Base-by-base conservation (phyloP, 2,797 vertebrate genomes). In the Loriculus beryllinus region DNA sequence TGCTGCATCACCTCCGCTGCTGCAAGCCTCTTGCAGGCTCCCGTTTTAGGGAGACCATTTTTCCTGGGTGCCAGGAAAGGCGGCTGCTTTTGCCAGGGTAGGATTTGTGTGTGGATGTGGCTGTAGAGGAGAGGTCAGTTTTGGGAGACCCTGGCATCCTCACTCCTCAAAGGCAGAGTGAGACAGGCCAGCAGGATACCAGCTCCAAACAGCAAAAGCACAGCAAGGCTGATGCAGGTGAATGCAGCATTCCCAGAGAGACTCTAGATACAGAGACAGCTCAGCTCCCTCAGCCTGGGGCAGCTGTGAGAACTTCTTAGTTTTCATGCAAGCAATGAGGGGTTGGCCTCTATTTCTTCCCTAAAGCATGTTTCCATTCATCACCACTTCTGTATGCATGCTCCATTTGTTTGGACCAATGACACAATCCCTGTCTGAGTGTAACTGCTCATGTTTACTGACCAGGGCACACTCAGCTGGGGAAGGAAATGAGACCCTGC, bases 1-100 rank as follows among this genome's bases (percentile, higher is more conserved):
- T 88, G 88, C 82, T 94, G 67, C 81, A 86, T 88, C 80, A 90
- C 75, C 52, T 92, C 93, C 7, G 2, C 68, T 83, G 65, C 77
- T 88, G 42, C 57, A 60, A 88, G 42, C 10, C 49, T 71, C 52
- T 64, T 54, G 42, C 35, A 56, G 67, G 63, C 62, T 92, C 48
- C 37, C 43, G 7, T 31, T 74, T 48, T 28, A 75, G 81, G 40
- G 29, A 67, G 9, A 51, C 31, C 45, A 10, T 64, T 83, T 75
- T 57, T 85, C 31, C 28, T 2, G 4, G 40, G 25, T 29, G 7
- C 47, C 2, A 2, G 37, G 51, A 48, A 71, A 7, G 10, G 39
- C 1, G 0, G n/a, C 25, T 92, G 37, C 33, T 28, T 19, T 71
- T 71, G 60, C 42, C 26, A 25, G 49, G n/a, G 37, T 19, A 33